These are phyloP conservation scores for Dromiciops gliroides DNA, from an alignment of 2,113 vertebrate genomes.

Conservation along the genomic window DNA sequence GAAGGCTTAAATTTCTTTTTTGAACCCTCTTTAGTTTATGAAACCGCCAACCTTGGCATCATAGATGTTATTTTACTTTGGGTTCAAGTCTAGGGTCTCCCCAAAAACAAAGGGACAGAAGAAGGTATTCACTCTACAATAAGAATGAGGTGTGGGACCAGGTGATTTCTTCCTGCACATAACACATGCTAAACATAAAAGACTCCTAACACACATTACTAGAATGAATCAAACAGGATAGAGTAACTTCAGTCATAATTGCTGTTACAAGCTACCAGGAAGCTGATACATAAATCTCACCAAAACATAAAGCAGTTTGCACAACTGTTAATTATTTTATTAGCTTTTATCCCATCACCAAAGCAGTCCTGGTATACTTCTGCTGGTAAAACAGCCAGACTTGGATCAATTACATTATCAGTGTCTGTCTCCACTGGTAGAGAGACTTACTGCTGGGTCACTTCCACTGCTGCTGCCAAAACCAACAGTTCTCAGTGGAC, in stretches of 20 bases:
- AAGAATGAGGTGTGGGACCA: not conserved
- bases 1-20: not conserved
- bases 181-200: too few relatives aligned
- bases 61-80: not conserved
- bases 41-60: not conserved
- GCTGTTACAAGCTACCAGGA: not conserved
- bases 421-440: not conserved
- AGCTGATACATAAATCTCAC: not conserved
- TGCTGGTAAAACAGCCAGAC: not conserved
- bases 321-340: not conserved
- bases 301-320: not conserved
- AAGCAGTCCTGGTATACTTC: not conserved
- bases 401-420: too few relatives aligned
- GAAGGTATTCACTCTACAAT: not conserved
- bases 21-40: not conserved
- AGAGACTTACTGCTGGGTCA: not conserved
- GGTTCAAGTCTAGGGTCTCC: not conserved
- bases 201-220: not conserved
- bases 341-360: not conserved
- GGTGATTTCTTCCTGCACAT: not conserved
- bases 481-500: not conserved
- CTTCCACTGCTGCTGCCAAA: not conserved
- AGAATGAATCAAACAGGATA: not conserved
- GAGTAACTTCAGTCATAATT: not conserved
- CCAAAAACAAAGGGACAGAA: not conserved